phyloP scores from a whole-genome alignment of 2,797 vertebrate genomes.

The Artibeus jamaicensis region DNA sequence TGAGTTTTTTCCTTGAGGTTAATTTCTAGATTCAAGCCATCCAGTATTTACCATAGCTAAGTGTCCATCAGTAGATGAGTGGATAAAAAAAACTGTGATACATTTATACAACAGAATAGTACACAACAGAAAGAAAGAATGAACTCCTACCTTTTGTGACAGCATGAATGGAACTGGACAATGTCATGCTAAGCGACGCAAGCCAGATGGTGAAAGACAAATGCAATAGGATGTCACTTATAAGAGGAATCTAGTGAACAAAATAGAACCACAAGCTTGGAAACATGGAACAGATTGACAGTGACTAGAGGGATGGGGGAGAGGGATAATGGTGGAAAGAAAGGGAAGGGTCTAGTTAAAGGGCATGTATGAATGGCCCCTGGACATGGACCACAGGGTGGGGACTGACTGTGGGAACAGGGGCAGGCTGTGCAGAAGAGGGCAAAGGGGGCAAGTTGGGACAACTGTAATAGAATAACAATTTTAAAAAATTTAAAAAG shows the following conservation, averaged over 20 bases:
- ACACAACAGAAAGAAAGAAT: neutral
- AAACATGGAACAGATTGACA: neutral
- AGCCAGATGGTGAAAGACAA: neutral
- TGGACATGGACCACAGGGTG: neutral
- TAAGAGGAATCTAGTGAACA: neutral
- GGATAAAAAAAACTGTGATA: neutral
- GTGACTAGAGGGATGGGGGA: neutral
- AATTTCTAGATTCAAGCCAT: neutral
- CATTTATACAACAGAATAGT: neutral
- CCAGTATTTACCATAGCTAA: neutral
- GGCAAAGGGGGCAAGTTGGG: neutral
- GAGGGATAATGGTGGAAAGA: neutral
- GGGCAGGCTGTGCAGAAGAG: neutral
- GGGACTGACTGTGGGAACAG: neutral
- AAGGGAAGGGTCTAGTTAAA: neutral
- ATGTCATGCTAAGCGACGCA: neutral
- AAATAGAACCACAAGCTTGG: neutral
- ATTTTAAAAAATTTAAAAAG: neutral
- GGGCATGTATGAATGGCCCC: neutral
- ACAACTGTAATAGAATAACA: neutral
- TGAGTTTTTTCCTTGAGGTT: neutral
- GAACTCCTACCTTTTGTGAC: neutral
- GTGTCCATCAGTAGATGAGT: neutral
- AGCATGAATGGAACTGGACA: neutral
- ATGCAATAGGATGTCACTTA: neutral